Percentiles rank a stretch among this genome's conserved stretches.
Evolutionary conservation across 2,797 vertebrate genomes (phyloP).

Genomic region (Lepus oiostolus): DNA sequence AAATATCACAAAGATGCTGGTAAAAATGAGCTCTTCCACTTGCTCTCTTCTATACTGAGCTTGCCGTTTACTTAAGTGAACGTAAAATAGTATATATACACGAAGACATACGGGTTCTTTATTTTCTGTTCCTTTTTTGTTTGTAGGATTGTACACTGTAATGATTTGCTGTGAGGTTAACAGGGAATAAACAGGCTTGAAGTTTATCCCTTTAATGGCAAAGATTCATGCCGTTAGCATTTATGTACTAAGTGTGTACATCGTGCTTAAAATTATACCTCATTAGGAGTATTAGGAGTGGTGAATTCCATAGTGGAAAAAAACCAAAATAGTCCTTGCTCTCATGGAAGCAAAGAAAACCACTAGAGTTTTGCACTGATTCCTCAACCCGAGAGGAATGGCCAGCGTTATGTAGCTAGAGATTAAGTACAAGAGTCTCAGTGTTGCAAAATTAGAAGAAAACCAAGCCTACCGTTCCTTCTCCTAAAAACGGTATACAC

Average conservation of each 20-base stretch:
- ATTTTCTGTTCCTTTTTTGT: not conserved
- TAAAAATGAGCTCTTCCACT: slow-evolving; percentile 8
- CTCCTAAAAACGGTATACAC: not conserved
- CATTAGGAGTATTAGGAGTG: not conserved
- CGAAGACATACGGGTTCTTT: not conserved
- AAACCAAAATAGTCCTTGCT: not conserved
- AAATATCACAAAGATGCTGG: not conserved
- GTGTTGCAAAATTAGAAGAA: slow-evolving; percentile 32
- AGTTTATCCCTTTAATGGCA: not conserved
- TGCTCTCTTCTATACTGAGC: not conserved
- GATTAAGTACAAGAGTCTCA: not conserved
- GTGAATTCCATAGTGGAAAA: not conserved
- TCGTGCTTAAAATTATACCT: too few species aligned
- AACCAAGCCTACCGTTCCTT: not conserved
- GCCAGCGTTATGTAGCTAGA: not conserved
- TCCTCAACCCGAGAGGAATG: not conserved
- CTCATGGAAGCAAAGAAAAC: not conserved
- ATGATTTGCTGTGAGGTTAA: not conserved
- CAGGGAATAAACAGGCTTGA: not conserved
- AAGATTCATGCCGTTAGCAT: not conserved
- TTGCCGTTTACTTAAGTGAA: not conserved
- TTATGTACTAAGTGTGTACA: not conserved
- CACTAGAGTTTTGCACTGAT: not conserved
- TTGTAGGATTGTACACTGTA: not conserved
- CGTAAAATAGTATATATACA: not conserved